These are phyloP conservation scores for Sphyrna mokarran DNA, from an alignment of 2,113 vertebrate genomes.

Conservation along the genomic window DNA sequence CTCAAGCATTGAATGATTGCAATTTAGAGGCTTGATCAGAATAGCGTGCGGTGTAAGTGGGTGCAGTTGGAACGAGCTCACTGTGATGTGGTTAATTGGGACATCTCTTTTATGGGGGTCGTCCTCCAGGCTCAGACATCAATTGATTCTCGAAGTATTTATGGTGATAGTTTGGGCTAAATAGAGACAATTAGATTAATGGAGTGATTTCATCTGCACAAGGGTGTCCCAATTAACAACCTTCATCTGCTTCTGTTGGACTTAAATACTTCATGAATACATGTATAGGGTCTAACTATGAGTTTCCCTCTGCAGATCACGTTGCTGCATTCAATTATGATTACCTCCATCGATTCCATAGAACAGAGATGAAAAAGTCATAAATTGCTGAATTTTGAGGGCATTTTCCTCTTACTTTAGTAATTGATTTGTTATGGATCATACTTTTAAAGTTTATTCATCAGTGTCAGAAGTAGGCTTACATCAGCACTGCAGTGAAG, in stretches of 20 bases:
- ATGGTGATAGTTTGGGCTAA: conserved; percentile 11
- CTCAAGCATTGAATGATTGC: conserved; percentile 13
- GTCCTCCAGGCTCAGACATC: conserved; percentile 5
- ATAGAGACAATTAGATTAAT: conserved; percentile 33
- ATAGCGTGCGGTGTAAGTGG: not conserved
- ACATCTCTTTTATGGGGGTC: conserved; percentile 31
- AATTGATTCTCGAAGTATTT: conserved; percentile 33
- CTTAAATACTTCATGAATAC: conserved; percentile 23
- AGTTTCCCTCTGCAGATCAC: not conserved
- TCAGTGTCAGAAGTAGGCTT: too few species aligned
- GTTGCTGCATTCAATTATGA: conserved; percentile 11
- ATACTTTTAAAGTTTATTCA: not conserved
- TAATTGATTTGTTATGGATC: not conserved
- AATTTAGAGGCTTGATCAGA: conserved; percentile 3
- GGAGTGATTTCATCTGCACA: conserved; percentile 30
- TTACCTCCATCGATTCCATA: conserved; percentile 12
- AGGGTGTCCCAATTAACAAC: conserved; percentile 7
- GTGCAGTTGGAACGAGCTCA: not conserved
- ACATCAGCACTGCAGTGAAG: too few species aligned
- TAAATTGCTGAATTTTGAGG: not conserved
- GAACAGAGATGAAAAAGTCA: not conserved
- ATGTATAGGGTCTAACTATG: not conserved
- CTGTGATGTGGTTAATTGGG: conserved; percentile 27
- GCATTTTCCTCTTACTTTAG: not conserved
- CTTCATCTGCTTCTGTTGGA: conserved; percentile 10